A percentile compares a stretch with the other conserved stretches of the same genome.
Conservation (phyloP, 2,797 vertebrate genomes). For the Paedocypris micromegethes region DNA sequence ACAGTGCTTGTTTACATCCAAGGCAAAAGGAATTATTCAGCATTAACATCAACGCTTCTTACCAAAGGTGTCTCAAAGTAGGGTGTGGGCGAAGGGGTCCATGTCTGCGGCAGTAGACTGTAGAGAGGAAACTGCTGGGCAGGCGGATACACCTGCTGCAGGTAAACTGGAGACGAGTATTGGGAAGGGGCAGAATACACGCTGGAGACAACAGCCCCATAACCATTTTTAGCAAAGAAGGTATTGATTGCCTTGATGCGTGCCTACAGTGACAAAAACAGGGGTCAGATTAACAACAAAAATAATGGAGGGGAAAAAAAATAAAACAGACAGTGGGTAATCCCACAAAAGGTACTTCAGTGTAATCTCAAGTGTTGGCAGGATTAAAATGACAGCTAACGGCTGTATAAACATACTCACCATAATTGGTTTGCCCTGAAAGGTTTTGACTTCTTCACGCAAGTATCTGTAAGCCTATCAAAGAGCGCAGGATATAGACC, state of each 20-base stretch:
- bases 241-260: slow-evolving; percentile 99
- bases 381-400: slow-evolving; percentile 13
- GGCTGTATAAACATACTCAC: slow-evolving; percentile 65
- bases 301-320: not conserved
- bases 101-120: slow-evolving; percentile 88
- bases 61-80: slow-evolving; percentile 99
- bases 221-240: slow-evolving; percentile 97
- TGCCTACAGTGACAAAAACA: slow-evolving; percentile 66
- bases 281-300: not conserved
- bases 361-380: not conserved
- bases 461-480: slow-evolving; percentile 90
- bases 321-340: not conserved
- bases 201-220: slow-evolving; percentile 85
- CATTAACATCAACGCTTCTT: slow-evolving; percentile 52
- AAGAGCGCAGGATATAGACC: not conserved
- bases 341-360: slow-evolving; percentile 2
- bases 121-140: slow-evolving; percentile 95
- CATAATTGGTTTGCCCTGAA: slow-evolving; percentile 99
- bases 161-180: slow-evolving; percentile 91
- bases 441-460: slow-evolving; percentile 98
- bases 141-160: slow-evolving; percentile 93
- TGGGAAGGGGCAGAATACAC: slow-evolving; percentile 87
- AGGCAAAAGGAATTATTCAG: not conserved
- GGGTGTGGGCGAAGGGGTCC: slow-evolving; percentile 87
- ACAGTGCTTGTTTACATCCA: not conserved